These are phyloP conservation scores for Apamea epomidion DNA, from an alignment of 2,888 invertebrate species.

Conservation along the genomic window DNA sequence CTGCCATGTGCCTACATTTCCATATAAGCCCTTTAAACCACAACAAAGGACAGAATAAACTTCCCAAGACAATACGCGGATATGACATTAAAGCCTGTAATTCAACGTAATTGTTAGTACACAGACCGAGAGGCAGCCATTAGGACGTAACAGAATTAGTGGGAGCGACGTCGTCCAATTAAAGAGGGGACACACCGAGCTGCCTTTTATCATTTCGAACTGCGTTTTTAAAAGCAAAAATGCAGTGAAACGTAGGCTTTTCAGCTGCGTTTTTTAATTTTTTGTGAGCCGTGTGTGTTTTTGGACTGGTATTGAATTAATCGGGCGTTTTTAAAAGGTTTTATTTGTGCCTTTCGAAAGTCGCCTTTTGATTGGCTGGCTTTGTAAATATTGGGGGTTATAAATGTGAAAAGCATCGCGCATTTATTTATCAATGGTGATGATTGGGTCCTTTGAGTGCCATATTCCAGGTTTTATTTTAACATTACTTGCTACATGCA, in stretches of 20 bases:
- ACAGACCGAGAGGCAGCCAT: constrained; percentile 77
- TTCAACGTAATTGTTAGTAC: constrained; percentile 74
- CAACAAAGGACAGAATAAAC: constrained; percentile 42
- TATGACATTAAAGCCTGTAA: constrained; percentile 60
- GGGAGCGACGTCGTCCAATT: constrained; percentile 70
- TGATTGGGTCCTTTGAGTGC: neutral
- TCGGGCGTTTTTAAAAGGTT: constrained; percentile 22
- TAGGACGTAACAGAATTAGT: constrained; percentile 79
- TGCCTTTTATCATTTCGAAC: constrained; percentile 51
- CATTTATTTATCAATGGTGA: neutral
- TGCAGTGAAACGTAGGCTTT: constrained; percentile 16
- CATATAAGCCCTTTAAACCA: neutral
- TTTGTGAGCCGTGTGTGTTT: neutral
- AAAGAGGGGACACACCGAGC: constrained; percentile 47
- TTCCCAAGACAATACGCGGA: constrained; percentile 50
- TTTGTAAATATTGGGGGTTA: constrained; percentile 22
- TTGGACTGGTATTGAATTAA: constrained; percentile 36
- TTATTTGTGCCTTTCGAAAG: constrained; percentile 14
- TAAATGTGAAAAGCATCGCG: constrained; percentile 1
- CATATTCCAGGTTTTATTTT: neutral
- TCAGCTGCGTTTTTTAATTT: neutral
- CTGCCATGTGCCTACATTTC: neutral
- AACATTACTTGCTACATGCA: neutral
- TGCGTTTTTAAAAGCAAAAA: constrained; percentile 35
- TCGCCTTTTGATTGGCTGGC: constrained; percentile 26